Percentiles rank a stretch among this genome's conserved stretches.
phyloP scores from a whole-genome alignment of 2,113 vertebrate species.

The Recurvirostra avosetta region DNA sequence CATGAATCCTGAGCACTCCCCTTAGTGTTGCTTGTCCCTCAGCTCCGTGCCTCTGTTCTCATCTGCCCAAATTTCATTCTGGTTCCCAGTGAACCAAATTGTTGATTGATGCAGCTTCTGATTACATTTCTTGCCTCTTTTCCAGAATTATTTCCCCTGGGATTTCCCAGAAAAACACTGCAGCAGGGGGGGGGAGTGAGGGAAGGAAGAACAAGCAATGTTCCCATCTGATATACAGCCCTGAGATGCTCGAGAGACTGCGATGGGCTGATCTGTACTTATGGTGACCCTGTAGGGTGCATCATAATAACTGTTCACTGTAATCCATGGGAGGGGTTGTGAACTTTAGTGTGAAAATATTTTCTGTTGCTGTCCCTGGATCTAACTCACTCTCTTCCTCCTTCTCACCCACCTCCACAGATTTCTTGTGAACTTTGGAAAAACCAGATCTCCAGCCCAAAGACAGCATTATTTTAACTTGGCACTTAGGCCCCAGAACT shows the following conservation, averaged over 20 bases:
- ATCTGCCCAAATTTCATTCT: not conserved
- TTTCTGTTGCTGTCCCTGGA: not conserved
- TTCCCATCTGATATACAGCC: not conserved
- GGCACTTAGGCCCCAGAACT: not conserved
- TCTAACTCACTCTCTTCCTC: not conserved
- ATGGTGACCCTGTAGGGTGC: not conserved
- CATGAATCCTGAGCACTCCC: not conserved
- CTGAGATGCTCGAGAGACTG: not conserved
- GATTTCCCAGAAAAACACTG: not conserved
- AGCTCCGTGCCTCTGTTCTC: not conserved
- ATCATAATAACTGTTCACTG: not conserved
- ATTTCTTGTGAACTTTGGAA: not conserved
- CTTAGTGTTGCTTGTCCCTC: not conserved
- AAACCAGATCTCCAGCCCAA: not conserved
- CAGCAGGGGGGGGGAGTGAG: not conserved
- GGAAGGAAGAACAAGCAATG: not conserved
- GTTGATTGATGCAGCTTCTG: not conserved
- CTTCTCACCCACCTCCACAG: not conserved
- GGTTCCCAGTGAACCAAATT: not conserved
- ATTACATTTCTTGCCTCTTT: constrained; percentile 36
- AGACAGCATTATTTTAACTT: not conserved
- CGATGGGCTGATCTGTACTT: not conserved
- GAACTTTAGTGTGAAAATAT: not conserved
- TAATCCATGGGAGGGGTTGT: not conserved
- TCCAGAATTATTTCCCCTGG: constrained; percentile 15